Percentiles rank a stretch among this genome's conserved stretches.
These are phyloP conservation scores for Eugnorisma glareosa DNA, from an alignment of 2,888 invertebrate species.

Conservation along the genomic window DNA sequence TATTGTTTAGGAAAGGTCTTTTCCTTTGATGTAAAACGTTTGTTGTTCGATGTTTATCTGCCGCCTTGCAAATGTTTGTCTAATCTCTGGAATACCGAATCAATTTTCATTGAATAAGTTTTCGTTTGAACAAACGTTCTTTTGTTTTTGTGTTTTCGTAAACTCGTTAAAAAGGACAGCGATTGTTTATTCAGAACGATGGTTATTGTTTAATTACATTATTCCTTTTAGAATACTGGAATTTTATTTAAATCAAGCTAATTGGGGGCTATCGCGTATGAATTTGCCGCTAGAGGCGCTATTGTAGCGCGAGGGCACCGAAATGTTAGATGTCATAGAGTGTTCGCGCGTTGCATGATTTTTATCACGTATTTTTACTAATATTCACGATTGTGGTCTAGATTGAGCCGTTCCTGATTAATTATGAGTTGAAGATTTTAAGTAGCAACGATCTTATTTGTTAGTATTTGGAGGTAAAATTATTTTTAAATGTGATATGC, in stretches of 20 bases:
- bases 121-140: conserved; percentile 40
- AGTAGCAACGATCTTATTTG: no score
- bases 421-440: no score
- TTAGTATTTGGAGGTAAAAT: no score
- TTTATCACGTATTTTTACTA: no score
- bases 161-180: conserved; percentile 12
- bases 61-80: conserved; percentile 33
- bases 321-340: no score
- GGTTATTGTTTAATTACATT: conserved; percentile 23
- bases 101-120: conserved; percentile 49
- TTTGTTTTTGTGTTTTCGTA: conserved; percentile 18
- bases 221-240: not conserved
- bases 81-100: conserved; percentile 33
- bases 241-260: conserved; percentile 1
- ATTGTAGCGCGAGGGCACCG: no score
- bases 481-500: no score
- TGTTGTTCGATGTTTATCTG: conserved; percentile 37
- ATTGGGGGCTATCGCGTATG: no score
- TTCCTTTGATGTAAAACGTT: conserved; percentile 39
- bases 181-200: conserved; percentile 17
- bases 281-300: no score
- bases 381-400: no score
- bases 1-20: conserved; percentile 22
- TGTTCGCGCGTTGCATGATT: no score
- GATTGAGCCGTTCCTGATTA: no score